These are phyloP conservation scores for Oryzaephilus surinamensis DNA, from an alignment of 1,140 invertebrate genomes.

Conservation along the genomic window DNA sequence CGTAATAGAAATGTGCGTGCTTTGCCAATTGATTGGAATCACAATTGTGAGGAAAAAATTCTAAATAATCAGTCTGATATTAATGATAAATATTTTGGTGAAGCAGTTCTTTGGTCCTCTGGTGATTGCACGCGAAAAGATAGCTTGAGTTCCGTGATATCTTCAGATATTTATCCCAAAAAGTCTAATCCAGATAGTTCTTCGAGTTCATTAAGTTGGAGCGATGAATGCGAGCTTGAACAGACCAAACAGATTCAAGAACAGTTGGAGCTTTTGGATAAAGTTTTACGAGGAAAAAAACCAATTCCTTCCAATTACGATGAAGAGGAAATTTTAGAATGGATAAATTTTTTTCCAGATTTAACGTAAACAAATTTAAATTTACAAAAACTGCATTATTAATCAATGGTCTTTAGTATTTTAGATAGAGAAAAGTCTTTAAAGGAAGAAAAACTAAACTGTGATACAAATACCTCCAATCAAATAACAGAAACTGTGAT, in stretches of 20 bases:
- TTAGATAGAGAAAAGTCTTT: too few species aligned
- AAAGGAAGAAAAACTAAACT: too few species aligned
- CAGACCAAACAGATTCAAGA: conserved; percentile 16
- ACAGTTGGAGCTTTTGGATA: conserved; percentile 24
- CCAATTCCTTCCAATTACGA: conserved; percentile 19
- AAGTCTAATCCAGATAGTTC: too few species aligned
- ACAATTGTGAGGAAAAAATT: too few species aligned
- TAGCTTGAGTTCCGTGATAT: not conserved
- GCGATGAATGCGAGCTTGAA: conserved; percentile 24
- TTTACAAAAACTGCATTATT: too few species aligned
- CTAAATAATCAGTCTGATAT: not conserved
- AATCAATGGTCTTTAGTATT: too few species aligned
- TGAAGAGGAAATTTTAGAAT: conserved; percentile 21
- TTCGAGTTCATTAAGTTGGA: conserved; percentile 28
- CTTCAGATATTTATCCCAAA: not conserved
- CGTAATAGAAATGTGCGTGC: too few species aligned
- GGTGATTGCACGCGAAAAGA: not conserved
- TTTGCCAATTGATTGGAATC: too few species aligned
- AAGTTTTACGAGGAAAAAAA: conserved; percentile 18
- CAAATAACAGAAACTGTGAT: too few species aligned
- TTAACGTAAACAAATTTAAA: too few species aligned
- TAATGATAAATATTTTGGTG: conserved; percentile 6
- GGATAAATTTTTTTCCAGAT: conserved; percentile 24
- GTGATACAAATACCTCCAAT: too few species aligned
- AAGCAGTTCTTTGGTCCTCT: not conserved